Conservation (phyloP, 2,888 invertebrate species). For the Cataglyphis rosenhaueri region DNA sequence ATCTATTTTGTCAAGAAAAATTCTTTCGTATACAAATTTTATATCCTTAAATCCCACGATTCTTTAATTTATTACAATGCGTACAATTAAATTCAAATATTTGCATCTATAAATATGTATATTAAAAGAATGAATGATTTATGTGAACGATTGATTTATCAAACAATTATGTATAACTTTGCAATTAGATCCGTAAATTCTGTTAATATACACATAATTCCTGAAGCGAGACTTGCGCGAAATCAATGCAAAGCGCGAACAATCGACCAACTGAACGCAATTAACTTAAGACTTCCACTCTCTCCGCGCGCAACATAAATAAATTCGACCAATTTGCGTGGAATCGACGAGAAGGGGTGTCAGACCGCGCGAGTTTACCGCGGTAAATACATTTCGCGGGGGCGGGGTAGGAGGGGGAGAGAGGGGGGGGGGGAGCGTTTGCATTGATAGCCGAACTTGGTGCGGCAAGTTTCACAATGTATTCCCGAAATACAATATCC, state of each 20-base stretch:
- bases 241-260: slow-evolving; percentile 51
- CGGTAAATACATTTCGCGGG: slow-evolving; percentile 36
- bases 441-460: slow-evolving; percentile 53
- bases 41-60: neutral
- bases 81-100: neutral
- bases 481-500: slow-evolving; percentile 48
- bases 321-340: slow-evolving; percentile 35
- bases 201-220: neutral
- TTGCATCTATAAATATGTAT: neutral
- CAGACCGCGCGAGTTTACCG: slow-evolving; percentile 34
- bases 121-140: neutral
- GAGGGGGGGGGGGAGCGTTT: too few relatives aligned
- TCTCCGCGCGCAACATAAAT: slow-evolving; percentile 12
- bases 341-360: slow-evolving; percentile 34
- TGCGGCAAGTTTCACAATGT: slow-evolving; percentile 54
- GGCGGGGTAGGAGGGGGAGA: neutral
- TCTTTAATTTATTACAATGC: neutral
- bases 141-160: neutral
- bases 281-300: slow-evolving; percentile 45
- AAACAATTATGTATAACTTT: slow-evolving; percentile 1
- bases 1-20: neutral
- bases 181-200: slow-evolving; percentile 13
- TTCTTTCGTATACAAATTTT: neutral
- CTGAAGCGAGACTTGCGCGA: slow-evolving; percentile 20
- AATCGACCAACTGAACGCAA: slow-evolving; percentile 52